These are phyloP conservation scores for Aphaenogaster floridana DNA, from an alignment of 1,140 invertebrate species.

Conservation along the genomic window DNA sequence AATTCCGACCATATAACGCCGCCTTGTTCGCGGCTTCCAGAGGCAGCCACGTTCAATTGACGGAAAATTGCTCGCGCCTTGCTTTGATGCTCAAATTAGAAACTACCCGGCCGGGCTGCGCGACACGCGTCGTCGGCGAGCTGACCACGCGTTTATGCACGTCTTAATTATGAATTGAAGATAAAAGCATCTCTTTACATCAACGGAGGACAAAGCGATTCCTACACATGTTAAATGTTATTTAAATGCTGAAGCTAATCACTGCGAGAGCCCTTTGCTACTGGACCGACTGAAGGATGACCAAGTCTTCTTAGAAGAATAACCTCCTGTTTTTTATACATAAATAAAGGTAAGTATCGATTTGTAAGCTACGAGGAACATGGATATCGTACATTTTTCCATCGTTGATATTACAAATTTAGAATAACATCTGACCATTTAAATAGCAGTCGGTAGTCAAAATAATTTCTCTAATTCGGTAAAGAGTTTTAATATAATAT, in stretches of 20 bases:
- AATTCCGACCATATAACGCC: slow-evolving; percentile 74
- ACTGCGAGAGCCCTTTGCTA: background rate
- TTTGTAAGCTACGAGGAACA: background rate
- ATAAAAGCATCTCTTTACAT: slow-evolving; percentile 31
- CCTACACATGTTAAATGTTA: slow-evolving; percentile 3
- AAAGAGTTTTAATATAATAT: background rate
- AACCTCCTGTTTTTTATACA: background rate
- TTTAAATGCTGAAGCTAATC: slow-evolving; percentile 15
- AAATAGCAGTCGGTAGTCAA: background rate
- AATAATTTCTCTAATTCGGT: background rate
- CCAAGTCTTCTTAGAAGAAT: slow-evolving; percentile 2
- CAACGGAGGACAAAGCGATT: slow-evolving; percentile 27
- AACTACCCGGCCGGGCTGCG: slow-evolving; percentile 54
- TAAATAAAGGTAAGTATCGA: slow-evolving; percentile 39
- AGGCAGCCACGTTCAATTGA: slow-evolving; percentile 78
- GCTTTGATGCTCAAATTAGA: slow-evolving; percentile 86
- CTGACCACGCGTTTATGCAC: slow-evolving; percentile 14
- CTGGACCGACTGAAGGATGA: background rate
- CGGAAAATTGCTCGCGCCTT: slow-evolving; percentile 80
- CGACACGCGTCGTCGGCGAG: slow-evolving; percentile 51
- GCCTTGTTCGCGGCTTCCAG: slow-evolving; percentile 74
- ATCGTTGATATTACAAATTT: background rate
- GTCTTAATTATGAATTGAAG: slow-evolving; percentile 56
- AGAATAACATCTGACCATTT: background rate
- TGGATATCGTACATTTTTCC: background rate